Evolutionary conservation across 2,797 vertebrate genomes (phyloP), one percentile per base, ranked within the genome.

Genomic region (Lepus townsendii): DNA sequence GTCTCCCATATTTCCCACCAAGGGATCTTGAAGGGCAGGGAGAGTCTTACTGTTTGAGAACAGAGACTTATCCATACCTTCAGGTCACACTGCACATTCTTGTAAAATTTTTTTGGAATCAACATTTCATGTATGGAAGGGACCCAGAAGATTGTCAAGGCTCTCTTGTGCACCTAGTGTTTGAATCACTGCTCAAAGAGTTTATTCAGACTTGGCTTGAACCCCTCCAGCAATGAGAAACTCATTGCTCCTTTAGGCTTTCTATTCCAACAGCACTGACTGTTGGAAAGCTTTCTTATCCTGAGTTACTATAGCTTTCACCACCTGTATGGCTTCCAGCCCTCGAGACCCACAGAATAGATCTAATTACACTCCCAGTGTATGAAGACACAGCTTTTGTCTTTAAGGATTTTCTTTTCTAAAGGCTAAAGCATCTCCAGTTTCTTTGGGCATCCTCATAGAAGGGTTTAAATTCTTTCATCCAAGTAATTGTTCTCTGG

Each of bases 351-450:
- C 30, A 71, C 7, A 87, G 71, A 76, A 96, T 68, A 87, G 88
- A 75, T 96, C 88, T 96, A 96, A 97, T 96, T 94, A 90, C 63
- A 57, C 68, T 94, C 65, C 13, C 30, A 32, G 54, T 92, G 78
- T 95, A 95, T 90, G 76, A 92, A 95, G 95, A 96, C 82, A 75
- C 93, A 42, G 42, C 94, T 95, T 96, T 94, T 95, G 92, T 96
- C 88, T 96, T 95, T 72, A 90, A 92, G 83, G 79, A 91, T 73
- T 88, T 96, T 92, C 78, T 96, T 96, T 94, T 71, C 93, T 94
- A 93, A 93, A 80, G 42, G 35, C 66, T 54, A 90, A 88, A 90
- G 60, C 54, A 88, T 90, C 92, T 96, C 57, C 69, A 91, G 69
- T 94, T 93, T 96, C 90, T 62, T 89, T 89, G 65, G 12, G 50